Percentiles rank a stretch among this genome's conserved stretches.
phyloP scores from a whole-genome alignment of 2,797 vertebrate genomes.

The Periparus ater region DNA sequence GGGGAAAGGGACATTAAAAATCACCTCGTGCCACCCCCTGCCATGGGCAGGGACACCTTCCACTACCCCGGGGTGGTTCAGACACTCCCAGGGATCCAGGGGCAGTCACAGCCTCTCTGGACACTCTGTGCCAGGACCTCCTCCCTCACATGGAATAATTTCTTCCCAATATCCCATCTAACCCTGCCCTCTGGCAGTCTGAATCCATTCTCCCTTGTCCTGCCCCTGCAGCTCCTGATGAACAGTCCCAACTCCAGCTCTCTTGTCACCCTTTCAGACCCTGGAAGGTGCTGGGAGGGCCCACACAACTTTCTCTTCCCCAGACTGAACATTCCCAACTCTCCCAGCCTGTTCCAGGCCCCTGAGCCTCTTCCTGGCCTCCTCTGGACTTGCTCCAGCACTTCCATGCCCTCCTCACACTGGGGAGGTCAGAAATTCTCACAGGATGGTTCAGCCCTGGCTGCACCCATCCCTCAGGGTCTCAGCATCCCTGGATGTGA shows the following conservation, averaged over 20 bases:
- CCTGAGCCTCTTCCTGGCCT: not conserved
- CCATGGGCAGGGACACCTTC: not conserved
- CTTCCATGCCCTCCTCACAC: fast-evolving
- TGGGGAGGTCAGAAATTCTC: not conserved
- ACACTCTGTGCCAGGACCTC: fast-evolving
- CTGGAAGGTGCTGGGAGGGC: not conserved
- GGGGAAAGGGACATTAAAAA: not conserved
- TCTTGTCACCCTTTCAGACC: not conserved
- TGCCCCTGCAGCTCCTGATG: not conserved
- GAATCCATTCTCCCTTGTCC: too few relatives aligned
- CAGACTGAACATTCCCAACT: not conserved
- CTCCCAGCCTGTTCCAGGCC: not conserved
- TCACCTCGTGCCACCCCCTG: not conserved
- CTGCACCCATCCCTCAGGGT: not conserved
- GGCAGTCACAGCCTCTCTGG: not conserved
- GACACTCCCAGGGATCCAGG: not conserved
- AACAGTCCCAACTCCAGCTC: not conserved
- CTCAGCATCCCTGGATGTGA: not conserved
- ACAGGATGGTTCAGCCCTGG: not conserved
- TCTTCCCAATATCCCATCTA: too few relatives aligned
- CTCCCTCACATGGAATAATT: not conserved
- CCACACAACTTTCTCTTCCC: not conserved
- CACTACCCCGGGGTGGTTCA: fast-evolving
- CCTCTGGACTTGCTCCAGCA: not conserved
- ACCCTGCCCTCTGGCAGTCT: not conserved